Conservation (phyloP, 2,113 vertebrate genomes). For the Pandion haliaetus region DNA sequence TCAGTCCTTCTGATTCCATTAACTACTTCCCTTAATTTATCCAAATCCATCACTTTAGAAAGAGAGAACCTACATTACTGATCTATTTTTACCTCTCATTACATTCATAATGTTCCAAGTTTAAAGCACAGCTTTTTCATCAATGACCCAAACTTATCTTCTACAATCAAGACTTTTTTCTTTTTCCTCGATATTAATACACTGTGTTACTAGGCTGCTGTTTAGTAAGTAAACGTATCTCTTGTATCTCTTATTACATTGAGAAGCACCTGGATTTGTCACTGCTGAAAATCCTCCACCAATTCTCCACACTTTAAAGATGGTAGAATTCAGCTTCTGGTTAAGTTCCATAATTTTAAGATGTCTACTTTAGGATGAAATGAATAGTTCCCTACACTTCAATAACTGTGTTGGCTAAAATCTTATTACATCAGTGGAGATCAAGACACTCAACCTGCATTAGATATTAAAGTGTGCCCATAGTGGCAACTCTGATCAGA, state of each 20-base stretch:
- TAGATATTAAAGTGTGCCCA: neutral
- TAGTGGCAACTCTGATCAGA: neutral
- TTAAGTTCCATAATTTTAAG: neutral
- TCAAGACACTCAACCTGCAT: neutral
- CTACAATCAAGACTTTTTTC: neutral
- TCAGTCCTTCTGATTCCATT: neutral
- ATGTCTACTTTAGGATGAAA: neutral
- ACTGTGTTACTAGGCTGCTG: neutral
- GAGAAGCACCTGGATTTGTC: neutral
- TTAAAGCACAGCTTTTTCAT: neutral
- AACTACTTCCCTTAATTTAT: neutral
- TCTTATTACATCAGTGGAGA: neutral
- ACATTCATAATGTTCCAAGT: neutral
- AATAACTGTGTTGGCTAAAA: neutral
- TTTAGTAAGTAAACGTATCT: neutral
- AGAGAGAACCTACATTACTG: neutral
- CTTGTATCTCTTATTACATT: neutral
- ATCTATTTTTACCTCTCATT: neutral
- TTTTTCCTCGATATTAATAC: neutral
- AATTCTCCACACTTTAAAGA: neutral
- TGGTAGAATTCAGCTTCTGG: neutral
- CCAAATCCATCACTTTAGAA: neutral
- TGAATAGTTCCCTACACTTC: neutral
- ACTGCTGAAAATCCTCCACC: neutral
- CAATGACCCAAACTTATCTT: neutral